Evolutionary conservation across 1,140 invertebrate genomes (phyloP).

Genomic region (Megathymus violae): DNA sequence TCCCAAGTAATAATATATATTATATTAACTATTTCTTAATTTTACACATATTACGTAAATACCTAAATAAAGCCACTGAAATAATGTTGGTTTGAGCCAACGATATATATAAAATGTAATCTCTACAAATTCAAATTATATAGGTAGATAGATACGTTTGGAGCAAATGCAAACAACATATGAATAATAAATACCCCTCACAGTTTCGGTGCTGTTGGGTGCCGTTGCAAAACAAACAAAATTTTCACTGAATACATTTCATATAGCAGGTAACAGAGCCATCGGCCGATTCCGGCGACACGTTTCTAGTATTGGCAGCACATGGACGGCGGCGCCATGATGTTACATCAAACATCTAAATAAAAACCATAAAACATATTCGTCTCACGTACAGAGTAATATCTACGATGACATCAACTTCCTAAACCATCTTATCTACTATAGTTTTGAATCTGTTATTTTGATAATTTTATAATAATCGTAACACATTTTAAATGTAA

Average conservation of each 20-base stretch:
- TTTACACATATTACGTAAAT: too few species aligned
- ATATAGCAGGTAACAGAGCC: background rate
- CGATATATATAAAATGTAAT: background rate
- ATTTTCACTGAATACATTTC: constrained; percentile 5
- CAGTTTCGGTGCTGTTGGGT: background rate
- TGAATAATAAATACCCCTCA: background rate
- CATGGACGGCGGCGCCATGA: background rate
- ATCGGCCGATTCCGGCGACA: constrained; percentile 3
- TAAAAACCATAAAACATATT: background rate
- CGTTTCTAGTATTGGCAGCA: constrained; percentile 1
- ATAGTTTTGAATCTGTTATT: too few species aligned
- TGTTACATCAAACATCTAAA: background rate
- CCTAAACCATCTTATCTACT: too few species aligned
- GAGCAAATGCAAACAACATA: background rate
- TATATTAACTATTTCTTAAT: too few species aligned
- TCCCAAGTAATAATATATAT: too few species aligned
- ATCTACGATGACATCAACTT: too few species aligned
- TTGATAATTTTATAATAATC: too few species aligned
- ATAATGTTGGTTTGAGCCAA: too few species aligned
- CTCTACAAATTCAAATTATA: background rate
- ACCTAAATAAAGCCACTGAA: too few species aligned
- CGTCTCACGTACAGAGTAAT: background rate
- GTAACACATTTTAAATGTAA: too few species aligned
- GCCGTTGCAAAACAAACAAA: constrained; percentile 22
- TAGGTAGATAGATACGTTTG: background rate